These are phyloP conservation scores for Botia kubotai DNA, from an alignment of 2,797 vertebrate genomes.

Conservation along the genomic window DNA sequence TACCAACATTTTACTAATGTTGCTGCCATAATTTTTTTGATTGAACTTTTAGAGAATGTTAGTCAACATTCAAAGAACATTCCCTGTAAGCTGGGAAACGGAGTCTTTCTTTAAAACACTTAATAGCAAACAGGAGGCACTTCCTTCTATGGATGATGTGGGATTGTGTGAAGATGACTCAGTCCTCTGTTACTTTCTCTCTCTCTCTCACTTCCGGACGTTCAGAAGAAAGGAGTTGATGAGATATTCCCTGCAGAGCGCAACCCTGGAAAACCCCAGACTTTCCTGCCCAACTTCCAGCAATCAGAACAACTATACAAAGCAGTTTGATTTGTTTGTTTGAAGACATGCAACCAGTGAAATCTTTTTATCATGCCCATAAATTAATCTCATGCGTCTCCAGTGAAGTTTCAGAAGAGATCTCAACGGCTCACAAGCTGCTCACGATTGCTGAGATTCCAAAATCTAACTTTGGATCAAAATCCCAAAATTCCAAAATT, in stretches of 20 bases:
- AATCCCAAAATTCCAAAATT: too few species aligned
- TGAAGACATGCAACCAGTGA: neutral
- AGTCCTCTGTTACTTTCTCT: constrained; percentile 36
- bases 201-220: constrained; percentile 11
- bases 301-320: constrained; percentile 25
- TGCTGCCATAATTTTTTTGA: too few species aligned
- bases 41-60: too few species aligned
- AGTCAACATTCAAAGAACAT: too few species aligned
- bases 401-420: neutral
- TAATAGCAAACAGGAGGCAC: constrained; percentile 49
- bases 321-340: neutral
- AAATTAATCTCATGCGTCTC: neutral
- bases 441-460: neutral
- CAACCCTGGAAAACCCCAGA: constrained; percentile 79
- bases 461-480: too few species aligned
- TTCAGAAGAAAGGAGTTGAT: constrained; percentile 56
- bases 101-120: neutral
- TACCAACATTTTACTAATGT: too few species aligned
- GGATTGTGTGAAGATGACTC: constrained; percentile 56
- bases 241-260: constrained; percentile 64
- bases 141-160: constrained; percentile 46
- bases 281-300: constrained; percentile 63
- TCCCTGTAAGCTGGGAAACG: neutral
- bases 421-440: neutral
- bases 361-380: neutral